Conservation (phyloP, 2,113 vertebrate genomes). For the Hippocampus guttulatus region DNA sequence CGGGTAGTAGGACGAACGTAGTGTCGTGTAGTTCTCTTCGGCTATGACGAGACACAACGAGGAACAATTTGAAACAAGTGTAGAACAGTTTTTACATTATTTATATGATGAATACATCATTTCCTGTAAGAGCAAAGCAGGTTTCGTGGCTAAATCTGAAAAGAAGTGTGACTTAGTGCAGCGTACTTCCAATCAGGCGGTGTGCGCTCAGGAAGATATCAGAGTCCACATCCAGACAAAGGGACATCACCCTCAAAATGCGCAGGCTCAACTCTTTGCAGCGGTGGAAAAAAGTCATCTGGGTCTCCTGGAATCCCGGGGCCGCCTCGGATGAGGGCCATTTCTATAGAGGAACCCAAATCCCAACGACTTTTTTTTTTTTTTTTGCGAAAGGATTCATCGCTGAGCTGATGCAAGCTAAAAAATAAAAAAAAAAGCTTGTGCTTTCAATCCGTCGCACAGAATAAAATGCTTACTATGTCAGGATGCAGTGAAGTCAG, state of each 20-base stretch:
- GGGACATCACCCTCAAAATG: constrained; percentile 63
- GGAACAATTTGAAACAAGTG: neutral
- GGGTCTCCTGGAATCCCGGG: constrained; percentile 43
- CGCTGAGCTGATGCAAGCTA: neutral
- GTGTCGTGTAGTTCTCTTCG: constrained; percentile 45
- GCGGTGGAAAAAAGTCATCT: constrained; percentile 55
- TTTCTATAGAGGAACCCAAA: constrained; percentile 30
- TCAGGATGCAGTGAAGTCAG: constrained; percentile 25
- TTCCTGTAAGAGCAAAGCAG: too few relatives aligned
- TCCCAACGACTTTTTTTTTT: neutral
- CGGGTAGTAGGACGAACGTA: constrained; percentile 71
- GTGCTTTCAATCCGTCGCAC: constrained; percentile 10
- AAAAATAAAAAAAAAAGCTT: neutral
- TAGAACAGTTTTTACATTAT: neutral
- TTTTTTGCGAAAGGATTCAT: neutral
- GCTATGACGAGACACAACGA: constrained; percentile 24
- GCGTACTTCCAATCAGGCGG: constrained; percentile 59
- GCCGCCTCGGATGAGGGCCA: constrained; percentile 58
- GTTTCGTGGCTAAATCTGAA: neutral
- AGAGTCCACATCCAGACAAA: constrained; percentile 56
- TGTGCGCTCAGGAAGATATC: constrained; percentile 65
- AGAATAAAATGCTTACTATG: constrained; percentile 52
- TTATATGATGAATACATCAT: neutral
- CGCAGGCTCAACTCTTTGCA: constrained; percentile 65
- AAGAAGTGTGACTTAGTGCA: neutral